Evolutionary conservation across 2,113 vertebrate species (phyloP), one percentile per base, ranked within the genome.

Genomic region (Notiomystis cincta): DNA sequence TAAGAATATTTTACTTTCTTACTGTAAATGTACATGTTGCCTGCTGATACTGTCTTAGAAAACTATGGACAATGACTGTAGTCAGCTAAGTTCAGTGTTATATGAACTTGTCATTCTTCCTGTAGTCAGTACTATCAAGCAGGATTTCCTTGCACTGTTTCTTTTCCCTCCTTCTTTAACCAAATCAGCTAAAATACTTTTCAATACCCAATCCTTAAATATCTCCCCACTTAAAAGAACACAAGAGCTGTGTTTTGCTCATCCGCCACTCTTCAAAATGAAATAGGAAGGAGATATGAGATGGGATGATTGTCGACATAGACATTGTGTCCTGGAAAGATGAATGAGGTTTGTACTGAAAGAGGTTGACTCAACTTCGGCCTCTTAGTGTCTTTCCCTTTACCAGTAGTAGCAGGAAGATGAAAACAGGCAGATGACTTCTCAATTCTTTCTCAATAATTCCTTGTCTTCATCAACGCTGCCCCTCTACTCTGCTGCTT

Each of bases 401-500:
- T 44, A 71, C n/a, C 6, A 7, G 11, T 44, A 11, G 10, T 57
- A 75, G 37, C 11, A 31, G 40, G 15, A 31, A 90, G 23, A 25
- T 61, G 37, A 56, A 87, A 64, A 76, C 3, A 31, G 42, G 35
- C 15, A 64, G 12, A 4, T 72, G 25, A 40, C 21, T 58, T 71
- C 25, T 11, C n/a, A 64, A 35, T n/a, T 25, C 13, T 72, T 51
- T 61, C 76, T 79, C 38, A 35, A 11, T 33, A 48, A 14, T 54
- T 38, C 17, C 67, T 56, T 66, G 24, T 19, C 30, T 64, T 77
- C 31, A 22, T 53, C 15, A 81, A 1, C 28, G 57, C 3, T 53
- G 4, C 23, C 10, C 5, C 6, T 37, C 23, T 3, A 15, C 9
- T 33, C 7, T 0, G 0, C 22, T 5, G 5, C 35, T 75, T 60